Conservation (phyloP, 2,113 vertebrate species). For the Tupaia tana region DNA sequence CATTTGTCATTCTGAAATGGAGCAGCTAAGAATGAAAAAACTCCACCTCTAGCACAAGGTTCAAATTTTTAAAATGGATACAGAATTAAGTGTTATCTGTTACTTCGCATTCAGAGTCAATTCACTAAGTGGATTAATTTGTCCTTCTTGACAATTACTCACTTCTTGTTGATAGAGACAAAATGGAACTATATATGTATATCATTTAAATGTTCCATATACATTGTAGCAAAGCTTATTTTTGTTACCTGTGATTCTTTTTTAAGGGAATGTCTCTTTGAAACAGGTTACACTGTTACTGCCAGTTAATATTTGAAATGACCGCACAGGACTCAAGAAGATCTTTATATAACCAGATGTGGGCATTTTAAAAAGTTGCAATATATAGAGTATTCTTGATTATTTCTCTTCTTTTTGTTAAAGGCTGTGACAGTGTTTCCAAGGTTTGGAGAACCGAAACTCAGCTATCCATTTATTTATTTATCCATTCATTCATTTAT, state of each 20-base stretch:
- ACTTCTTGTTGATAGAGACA: background rate
- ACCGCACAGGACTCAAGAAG: background rate
- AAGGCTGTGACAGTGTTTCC: background rate
- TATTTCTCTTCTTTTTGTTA: background rate
- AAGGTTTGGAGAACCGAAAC: background rate
- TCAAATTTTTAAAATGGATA: background rate
- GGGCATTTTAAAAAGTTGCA: background rate
- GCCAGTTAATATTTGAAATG: background rate
- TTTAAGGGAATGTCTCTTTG: background rate
- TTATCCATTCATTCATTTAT: background rate
- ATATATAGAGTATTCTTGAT: background rate
- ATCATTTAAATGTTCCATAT: too few species aligned
- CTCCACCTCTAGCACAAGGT: background rate
- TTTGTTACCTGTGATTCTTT: background rate
- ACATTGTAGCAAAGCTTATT: background rate
- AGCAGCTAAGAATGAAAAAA: constrained; percentile 39
- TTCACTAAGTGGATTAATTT: background rate
- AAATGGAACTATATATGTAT: background rate
- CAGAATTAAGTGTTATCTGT: background rate
- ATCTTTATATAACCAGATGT: constrained; percentile 2
- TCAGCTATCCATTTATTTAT: background rate
- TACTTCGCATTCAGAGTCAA: background rate
- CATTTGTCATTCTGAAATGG: constrained; percentile 9
- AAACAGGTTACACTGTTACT: background rate
- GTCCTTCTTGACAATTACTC: background rate